A percentile compares a stretch with the other conserved stretches of the same genome.
phyloP scores from a whole-genome alignment of 2,113 vertebrate species.

The Rhea pennata region DNA sequence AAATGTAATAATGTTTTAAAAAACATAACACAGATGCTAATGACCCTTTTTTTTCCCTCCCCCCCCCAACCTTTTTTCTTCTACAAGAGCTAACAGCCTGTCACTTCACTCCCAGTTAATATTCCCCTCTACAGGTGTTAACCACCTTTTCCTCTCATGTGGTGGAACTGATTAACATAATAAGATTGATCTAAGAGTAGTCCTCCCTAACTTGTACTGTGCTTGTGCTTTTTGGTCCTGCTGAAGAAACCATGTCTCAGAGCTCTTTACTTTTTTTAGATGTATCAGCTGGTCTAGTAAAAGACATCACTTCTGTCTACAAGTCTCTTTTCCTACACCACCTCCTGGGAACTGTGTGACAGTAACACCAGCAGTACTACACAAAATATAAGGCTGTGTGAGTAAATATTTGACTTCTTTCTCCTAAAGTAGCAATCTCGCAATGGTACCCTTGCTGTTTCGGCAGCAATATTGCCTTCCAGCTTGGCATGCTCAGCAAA shows the following conservation, averaged over 20 bases:
- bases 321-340: background rate
- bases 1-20: conserved; percentile 57
- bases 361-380: background rate
- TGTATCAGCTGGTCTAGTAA: background rate
- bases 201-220: background rate
- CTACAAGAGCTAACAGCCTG: background rate
- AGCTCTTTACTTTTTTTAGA: background rate
- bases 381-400: background rate
- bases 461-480: background rate
- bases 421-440: background rate
- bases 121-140: background rate
- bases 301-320: background rate
- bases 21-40: conserved; percentile 58
- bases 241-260: background rate
- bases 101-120: background rate
- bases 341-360: background rate
- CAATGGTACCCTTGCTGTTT: background rate
- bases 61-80: background rate
- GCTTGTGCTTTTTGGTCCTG: background rate
- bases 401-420: background rate
- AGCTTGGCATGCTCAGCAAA: fast-evolving
- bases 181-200: background rate
- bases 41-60: background rate
- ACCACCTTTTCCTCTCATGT: conserved; percentile 11
- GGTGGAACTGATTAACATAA: conserved; percentile 10